phyloP scores from a whole-genome alignment of 2,113 vertebrate genomes.

The Clarias macrocephalus region DNA sequence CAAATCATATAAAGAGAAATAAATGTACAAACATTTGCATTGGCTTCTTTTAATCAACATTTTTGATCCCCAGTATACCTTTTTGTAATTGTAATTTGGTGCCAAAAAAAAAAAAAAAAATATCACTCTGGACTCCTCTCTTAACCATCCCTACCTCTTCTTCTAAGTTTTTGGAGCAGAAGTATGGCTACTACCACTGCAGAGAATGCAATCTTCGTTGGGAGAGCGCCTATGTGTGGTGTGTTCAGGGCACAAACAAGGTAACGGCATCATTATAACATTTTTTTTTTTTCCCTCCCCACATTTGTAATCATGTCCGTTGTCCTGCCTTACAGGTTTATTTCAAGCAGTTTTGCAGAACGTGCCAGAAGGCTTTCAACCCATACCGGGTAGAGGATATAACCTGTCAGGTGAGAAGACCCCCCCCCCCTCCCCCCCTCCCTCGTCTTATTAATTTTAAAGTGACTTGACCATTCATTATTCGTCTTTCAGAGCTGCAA shows the following conservation, averaged over 20 bases:
- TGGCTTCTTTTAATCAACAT: no score
- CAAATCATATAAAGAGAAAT: no score
- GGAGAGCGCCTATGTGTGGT: slow-evolving; percentile 98
- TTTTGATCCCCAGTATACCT: not conserved
- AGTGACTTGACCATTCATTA: fast-evolving
- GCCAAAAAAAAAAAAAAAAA: no score
- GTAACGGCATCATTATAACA: slow-evolving; percentile 59
- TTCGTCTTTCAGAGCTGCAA: slow-evolving; percentile 80
- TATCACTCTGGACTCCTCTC: not conserved
- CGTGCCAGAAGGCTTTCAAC: slow-evolving; percentile 92
- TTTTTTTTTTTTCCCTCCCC: not conserved
- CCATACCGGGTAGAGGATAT: slow-evolving; percentile 95
- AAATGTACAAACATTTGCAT: no score
- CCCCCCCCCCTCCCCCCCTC: no score
- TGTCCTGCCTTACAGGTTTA: slow-evolving; percentile 79
- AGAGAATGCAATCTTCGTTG: slow-evolving; percentile 92
- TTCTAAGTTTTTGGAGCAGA: slow-evolving; percentile 91
- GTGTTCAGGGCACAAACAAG: slow-evolving; percentile 96
- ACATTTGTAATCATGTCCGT: no score
- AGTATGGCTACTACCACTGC: slow-evolving; percentile 97
- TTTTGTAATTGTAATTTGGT: not conserved
- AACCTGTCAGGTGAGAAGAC: slow-evolving; percentile 84
- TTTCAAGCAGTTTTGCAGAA: slow-evolving; percentile 94
- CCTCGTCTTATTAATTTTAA: not conserved
- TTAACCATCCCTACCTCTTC: not conserved